Percentiles rank a stretch among this genome's conserved stretches.
These are phyloP conservation scores for Spea bombifrons DNA, from an alignment of 2,113 vertebrate genomes.

Conservation along the genomic window DNA sequence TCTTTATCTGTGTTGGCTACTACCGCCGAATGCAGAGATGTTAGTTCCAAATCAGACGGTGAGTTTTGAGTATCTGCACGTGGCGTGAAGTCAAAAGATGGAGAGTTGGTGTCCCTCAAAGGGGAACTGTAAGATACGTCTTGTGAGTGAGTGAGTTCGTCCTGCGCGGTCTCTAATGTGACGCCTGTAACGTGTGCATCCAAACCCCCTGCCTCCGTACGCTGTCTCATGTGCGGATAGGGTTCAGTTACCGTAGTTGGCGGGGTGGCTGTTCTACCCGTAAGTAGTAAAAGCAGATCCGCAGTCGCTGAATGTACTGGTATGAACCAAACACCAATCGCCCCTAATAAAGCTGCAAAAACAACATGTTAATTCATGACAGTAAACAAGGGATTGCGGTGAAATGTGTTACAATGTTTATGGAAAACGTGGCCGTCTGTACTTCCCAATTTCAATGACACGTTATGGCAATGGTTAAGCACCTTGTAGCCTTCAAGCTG, in stretches of 20 bases:
- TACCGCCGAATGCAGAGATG: background rate
- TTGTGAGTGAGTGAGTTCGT: background rate
- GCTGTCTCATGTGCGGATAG: background rate
- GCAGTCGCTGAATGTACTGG: slow-evolving; percentile 9
- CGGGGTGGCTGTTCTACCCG: background rate
- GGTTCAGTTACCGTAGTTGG: background rate
- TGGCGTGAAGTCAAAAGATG: background rate
- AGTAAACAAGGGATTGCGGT: too few relatives aligned
- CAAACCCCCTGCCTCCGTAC: background rate
- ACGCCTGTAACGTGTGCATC: background rate
- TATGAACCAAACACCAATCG: slow-evolving; percentile 23
- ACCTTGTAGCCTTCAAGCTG: too few relatives aligned
- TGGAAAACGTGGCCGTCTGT: too few relatives aligned
- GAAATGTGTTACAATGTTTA: too few relatives aligned
- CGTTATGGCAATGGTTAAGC: too few relatives aligned
- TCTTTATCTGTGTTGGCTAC: background rate
- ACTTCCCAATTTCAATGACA: too few relatives aligned
- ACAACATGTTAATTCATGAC: too few relatives aligned
- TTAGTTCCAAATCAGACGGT: background rate
- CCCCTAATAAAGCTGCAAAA: slow-evolving; percentile 6
- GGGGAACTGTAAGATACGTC: background rate
- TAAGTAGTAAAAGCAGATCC: slow-evolving; percentile 19
- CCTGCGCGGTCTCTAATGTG: background rate
- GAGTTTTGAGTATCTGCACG: background rate
- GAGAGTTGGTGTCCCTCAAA: background rate